These are phyloP conservation scores for Pycnomerus fuliginosus DNA, from an alignment of 2,888 invertebrate species.

Conservation along the genomic window DNA sequence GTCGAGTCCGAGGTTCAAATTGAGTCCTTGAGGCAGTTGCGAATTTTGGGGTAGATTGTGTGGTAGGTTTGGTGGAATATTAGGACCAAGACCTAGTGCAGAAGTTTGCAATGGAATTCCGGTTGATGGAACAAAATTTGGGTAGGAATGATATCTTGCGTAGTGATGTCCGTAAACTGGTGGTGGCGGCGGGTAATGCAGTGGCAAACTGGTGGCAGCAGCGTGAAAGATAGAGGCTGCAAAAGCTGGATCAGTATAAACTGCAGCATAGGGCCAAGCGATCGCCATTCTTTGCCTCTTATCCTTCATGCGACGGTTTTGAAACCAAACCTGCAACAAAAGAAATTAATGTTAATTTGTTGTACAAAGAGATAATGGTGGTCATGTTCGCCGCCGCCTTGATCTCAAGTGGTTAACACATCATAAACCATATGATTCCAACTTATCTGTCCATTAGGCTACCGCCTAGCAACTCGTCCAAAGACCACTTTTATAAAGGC, in stretches of 20 bases:
- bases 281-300: conserved; percentile 93
- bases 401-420: conserved; percentile 49
- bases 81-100: conserved; percentile 36
- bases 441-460: conserved; percentile 51
- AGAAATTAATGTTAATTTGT: conserved; percentile 17
- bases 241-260: conserved; percentile 91
- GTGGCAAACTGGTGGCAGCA: conserved; percentile 68
- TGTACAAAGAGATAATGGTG: conserved; percentile 8
- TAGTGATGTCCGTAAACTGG: conserved; percentile 60
- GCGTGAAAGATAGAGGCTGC: conserved; percentile 92
- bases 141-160: conserved; percentile 56
- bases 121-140: conserved; percentile 49
- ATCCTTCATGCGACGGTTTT: conserved; percentile 96
- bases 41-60: conserved; percentile 50
- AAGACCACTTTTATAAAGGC: conserved; percentile 31
- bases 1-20: conserved; percentile 39
- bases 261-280: conserved; percentile 93
- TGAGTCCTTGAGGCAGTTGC: conserved; percentile 33
- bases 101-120: conserved; percentile 53
- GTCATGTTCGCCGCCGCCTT: conserved; percentile 37
- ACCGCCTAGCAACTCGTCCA: conserved; percentile 27
- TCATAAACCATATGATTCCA: conserved; percentile 50
- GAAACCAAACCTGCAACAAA: conserved; percentile 89
- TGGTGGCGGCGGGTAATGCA: conserved; percentile 57
- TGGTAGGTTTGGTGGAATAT: too few relatives aligned